Base-by-base conservation (phyloP, 2,113 vertebrate genomes). In the Plecturocebus donacophilus region DNA sequence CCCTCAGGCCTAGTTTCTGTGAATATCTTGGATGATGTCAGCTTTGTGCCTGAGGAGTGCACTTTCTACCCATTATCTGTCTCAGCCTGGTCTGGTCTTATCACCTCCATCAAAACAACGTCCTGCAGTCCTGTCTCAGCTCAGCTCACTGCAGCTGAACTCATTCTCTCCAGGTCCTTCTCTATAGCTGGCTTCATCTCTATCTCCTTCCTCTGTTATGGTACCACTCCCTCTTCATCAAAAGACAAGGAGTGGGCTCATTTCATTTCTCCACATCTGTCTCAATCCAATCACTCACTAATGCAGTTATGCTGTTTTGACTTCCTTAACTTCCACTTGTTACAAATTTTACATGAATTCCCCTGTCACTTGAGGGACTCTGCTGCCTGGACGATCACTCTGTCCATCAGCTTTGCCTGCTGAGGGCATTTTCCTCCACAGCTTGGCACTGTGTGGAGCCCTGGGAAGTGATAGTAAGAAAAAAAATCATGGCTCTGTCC, bases 101-200 rank as follows among this genome's bases (percentile, higher is more conserved):
- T 4, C 21, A 4, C 6, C 8, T 40, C 14, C 45, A 23, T 13
- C 19, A 12, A 56, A 16, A 58, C 4, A 3, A 0, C 6, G 5
- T 12, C 32, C 0, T 11, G 9, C 0, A 3, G 1, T 12, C 32
- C 23, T 23, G 2, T 8, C 3, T 12, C 20, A 42, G 23, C 35
- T 23, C 52, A 61, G 13, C 27, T 42, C 9, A 11, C 8, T n/a
- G 8, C 0, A 5, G 7, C 8, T 6, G 23, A 56, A 11, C 45
- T 32, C 27, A 1, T 2, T 6, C 9, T 21, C 21, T 49, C 5
- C 1, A 0, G 0, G 3, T 2, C 68, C 45, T 42, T 19, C 13
- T 23, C 12, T 25, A 27, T 3, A 35, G 2, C n/a, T 1, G 68
- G 10, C 19, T n/a, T 16, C n/a, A 12, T 54, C 14, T 80, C 27